A percentile compares a stretch with the other conserved stretches of the same genome.
These are phyloP conservation scores for Rotaria socialis DNA, from an alignment of 2,888 invertebrate species.

Conservation along the genomic window DNA sequence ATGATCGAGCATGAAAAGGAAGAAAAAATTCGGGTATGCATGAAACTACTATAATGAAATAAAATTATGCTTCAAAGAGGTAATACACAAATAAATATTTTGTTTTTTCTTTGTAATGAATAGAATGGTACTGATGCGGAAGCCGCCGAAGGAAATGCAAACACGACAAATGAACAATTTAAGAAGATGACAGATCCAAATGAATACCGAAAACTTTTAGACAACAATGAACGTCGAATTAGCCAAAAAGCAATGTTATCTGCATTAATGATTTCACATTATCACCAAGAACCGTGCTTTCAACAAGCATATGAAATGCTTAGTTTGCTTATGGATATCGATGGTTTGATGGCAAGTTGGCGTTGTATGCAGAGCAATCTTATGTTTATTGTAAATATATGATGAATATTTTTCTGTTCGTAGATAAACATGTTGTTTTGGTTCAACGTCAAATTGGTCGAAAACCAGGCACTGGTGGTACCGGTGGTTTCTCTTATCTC, in stretches of 20 bases:
- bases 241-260: background rate
- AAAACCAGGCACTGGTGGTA: background rate
- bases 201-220: background rate
- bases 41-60: no score
- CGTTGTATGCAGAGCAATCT: background rate
- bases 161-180: background rate
- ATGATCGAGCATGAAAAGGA: background rate
- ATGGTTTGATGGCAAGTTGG: background rate
- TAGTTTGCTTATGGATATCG: background rate
- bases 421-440: background rate
- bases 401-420: no score
- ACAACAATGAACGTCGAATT: background rate
- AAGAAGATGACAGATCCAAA: background rate
- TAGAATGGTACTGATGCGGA: background rate
- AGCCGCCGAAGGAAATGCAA: background rate
- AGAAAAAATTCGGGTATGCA: background rate
- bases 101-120: background rate
- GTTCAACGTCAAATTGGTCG: conserved; percentile 15
- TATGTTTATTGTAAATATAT: no score
- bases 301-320: background rate
- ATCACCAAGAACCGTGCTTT: background rate
- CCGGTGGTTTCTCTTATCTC: background rate
- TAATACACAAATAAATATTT: no score
- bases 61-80: no score
- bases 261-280: background rate